phyloP scores from a whole-genome alignment of 2,888 invertebrate species.

The Auanema sp. region DNA sequence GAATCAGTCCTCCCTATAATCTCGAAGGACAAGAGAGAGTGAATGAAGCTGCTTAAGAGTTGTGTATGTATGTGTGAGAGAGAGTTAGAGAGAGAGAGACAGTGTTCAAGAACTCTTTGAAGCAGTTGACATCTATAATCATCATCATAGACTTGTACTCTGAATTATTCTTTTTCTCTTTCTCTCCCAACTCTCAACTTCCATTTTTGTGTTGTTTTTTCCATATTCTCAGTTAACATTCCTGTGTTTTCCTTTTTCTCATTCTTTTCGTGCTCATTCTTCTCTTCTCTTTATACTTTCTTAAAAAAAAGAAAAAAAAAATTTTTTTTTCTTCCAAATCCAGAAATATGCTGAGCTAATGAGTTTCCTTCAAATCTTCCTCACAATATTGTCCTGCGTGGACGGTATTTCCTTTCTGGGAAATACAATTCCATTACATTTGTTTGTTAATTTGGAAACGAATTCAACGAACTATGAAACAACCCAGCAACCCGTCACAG shows the following conservation, averaged over 20 bases:
- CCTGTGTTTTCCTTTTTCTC: slow-evolving; percentile 16
- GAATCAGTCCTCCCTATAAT: too few species aligned
- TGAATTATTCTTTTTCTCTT: neutral
- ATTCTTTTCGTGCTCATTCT: slow-evolving; percentile 9
- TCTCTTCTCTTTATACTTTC: neutral
- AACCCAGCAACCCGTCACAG: slow-evolving; percentile 2
- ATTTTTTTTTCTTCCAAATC: neutral
- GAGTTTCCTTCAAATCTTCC: too few species aligned
- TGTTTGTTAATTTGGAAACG: slow-evolving; percentile 37
- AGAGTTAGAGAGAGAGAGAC: too few species aligned
- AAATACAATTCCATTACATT: slow-evolving; percentile 46
- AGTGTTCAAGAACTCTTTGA: slow-evolving; percentile 4
- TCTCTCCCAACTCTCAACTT: neutral
- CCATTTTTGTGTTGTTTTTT: too few species aligned
- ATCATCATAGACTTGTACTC: slow-evolving; percentile 5
- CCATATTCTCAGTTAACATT: too few species aligned
- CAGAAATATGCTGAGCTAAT: too few species aligned
- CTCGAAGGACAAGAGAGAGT: too few species aligned
- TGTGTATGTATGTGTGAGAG: too few species aligned
- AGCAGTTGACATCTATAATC: too few species aligned
- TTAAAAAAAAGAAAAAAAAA: slow-evolving; percentile 5
- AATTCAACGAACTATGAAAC: slow-evolving; percentile 7
- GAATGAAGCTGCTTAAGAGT: too few species aligned
- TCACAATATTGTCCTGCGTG: slow-evolving; percentile 5
- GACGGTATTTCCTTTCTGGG: slow-evolving; percentile 30